phyloP scores from a whole-genome alignment of 2,797 vertebrate species.

The Alectoris magna region DNA sequence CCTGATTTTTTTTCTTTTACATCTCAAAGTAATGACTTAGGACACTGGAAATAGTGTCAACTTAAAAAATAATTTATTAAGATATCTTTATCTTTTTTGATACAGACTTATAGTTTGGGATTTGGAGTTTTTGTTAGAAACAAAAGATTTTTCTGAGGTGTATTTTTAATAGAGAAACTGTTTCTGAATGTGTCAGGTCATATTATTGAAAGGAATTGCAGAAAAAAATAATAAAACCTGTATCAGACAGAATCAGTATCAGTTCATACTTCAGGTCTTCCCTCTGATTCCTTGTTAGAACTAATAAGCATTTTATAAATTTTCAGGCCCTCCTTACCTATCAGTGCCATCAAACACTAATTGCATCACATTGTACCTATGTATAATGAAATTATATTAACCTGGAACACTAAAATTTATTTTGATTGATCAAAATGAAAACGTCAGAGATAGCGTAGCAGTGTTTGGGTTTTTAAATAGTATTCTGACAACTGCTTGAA shows the following conservation, averaged over 20 bases:
- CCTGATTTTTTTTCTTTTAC: background rate
- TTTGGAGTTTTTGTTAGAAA: background rate
- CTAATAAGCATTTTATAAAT: background rate
- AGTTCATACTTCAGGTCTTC: background rate
- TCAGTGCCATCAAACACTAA: background rate
- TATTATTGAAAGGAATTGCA: background rate
- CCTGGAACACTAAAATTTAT: background rate
- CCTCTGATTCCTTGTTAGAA: background rate
- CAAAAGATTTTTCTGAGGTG: fast-evolving
- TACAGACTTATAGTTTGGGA: background rate
- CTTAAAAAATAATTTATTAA: background rate
- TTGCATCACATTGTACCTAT: too few species aligned
- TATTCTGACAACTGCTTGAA: background rate
- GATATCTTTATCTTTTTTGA: background rate
- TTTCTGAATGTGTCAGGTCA: background rate
- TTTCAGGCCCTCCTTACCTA: background rate
- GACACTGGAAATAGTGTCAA: background rate
- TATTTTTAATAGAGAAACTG: background rate
- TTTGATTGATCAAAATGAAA: background rate
- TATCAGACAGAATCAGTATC: background rate
- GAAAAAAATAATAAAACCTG: background rate
- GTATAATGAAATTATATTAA: background rate
- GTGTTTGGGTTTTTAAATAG: background rate
- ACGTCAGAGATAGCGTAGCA: background rate
- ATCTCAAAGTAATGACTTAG: background rate